Evolutionary conservation across 2,797 vertebrate genomes (phyloP).

Genomic region (Cetoscarus ocellatus): DNA sequence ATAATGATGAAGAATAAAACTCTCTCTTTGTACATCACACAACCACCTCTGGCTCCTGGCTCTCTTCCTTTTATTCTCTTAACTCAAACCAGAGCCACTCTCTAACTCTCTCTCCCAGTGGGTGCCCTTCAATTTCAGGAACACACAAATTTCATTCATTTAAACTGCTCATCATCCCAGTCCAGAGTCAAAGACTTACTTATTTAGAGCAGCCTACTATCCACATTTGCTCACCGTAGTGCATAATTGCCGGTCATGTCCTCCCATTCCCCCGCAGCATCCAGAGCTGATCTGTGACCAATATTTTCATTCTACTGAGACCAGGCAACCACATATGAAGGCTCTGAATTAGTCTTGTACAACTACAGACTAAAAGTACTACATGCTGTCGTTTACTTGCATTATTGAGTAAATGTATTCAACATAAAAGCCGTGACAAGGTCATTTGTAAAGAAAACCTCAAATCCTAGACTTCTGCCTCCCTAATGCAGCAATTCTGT

Average conservation of each 20-base stretch:
- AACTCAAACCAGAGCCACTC: constrained; percentile 16
- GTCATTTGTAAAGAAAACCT: too few relatives aligned
- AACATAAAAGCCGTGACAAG: too few relatives aligned
- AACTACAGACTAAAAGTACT: background rate
- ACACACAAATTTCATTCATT: constrained; percentile 36
- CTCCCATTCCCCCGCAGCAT: constrained; percentile 24
- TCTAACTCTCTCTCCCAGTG: constrained; percentile 21
- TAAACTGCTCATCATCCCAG: constrained; percentile 47
- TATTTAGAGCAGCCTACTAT: constrained; percentile 44
- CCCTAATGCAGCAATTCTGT: too few relatives aligned
- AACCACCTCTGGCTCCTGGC: background rate
- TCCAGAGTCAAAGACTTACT: constrained; percentile 36
- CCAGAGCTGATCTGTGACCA: constrained; percentile 32
- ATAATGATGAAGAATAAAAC: constrained; percentile 20
- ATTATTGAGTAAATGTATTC: too few relatives aligned
- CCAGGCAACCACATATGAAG: background rate
- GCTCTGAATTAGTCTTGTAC: background rate
- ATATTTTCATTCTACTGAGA: constrained; percentile 11
- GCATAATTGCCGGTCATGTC: constrained; percentile 25
- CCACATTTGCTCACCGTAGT: constrained; percentile 50
- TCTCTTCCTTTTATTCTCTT: constrained; percentile 18
- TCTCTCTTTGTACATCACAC: background rate
- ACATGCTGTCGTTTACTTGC: too few relatives aligned
- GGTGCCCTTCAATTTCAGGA: constrained; percentile 24
- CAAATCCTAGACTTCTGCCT: too few relatives aligned